Conservation (phyloP, 2,113 vertebrate genomes). For the Mastomys coucha region DNA sequence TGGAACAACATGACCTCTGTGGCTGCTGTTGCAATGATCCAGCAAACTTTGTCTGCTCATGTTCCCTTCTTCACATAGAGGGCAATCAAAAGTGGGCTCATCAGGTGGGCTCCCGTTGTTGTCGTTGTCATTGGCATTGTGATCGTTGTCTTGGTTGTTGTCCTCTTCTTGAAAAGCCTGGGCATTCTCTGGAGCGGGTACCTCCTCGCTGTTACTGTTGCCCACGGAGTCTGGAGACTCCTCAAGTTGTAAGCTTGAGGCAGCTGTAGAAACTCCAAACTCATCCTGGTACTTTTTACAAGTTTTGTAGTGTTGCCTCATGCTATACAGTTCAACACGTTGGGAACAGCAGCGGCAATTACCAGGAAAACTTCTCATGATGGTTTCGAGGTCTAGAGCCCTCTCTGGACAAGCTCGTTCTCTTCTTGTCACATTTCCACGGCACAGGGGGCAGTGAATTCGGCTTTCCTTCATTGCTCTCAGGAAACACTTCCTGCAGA, state of each 20-base stretch:
- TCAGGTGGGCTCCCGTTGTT: background rate
- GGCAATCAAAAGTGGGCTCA: background rate
- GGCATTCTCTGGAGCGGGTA: background rate
- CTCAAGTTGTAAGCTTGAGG: background rate
- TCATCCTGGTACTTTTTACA: background rate
- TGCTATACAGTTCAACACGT: background rate
- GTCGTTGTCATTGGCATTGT: too few species aligned
- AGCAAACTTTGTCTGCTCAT: conserved; percentile 88
- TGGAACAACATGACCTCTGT: conserved; percentile 85
- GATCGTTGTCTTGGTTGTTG: too few species aligned
- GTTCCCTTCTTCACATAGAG: conserved; percentile 88
- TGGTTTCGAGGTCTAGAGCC: background rate
- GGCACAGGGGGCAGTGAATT: background rate
- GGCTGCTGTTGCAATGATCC: conserved; percentile 89
- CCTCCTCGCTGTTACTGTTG: background rate
- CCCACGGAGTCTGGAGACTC: background rate
- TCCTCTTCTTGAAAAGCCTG: background rate
- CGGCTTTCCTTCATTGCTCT: background rate
- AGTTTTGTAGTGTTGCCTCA: conserved; percentile 17
- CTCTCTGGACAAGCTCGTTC: background rate
- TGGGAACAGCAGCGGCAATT: background rate
- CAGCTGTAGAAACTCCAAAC: background rate
- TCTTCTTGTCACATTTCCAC: background rate
- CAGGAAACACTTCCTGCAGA: conserved; percentile 17
- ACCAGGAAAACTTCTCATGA: background rate